Base-by-base conservation (phyloP, 2,797 vertebrate species). In the Ibycter americanus region DNA sequence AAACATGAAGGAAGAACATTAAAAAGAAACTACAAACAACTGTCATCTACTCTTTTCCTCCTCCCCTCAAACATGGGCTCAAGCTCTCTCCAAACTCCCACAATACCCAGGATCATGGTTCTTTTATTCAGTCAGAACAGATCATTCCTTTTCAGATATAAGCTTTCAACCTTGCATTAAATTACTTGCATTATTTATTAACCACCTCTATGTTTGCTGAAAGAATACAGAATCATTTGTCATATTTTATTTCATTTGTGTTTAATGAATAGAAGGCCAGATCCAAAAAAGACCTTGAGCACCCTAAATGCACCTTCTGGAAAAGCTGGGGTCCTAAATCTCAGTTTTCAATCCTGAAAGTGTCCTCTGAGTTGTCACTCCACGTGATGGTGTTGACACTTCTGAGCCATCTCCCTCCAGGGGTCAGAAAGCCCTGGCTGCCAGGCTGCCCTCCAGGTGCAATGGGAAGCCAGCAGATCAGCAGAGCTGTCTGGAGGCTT, bases 141-240 rank as follows among this genome's bases (percentile, higher is more conserved):
- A 62, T 56, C 0, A 68, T 68, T 65, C 88, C 34, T 17, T 88
- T 83, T 83, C 81, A 36, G 36, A 89, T 63, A 80, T 38, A 66
- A 83, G 44, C 18, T 82, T 94, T 95, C 63, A 92, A 71, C 25
- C 31, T 93, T 78, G 49, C 15, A 78, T 87, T 62, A 80, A 77
- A 74, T 91, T 73, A 23, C 22, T 89, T 89, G 47, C 19, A 83
- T 89, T 87, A 73, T 89, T 95, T 89, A 73, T 89, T 90, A 88
- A 55, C 26, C 49, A 67, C 7, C 18, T 52, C 19, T 74, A 10
- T 27, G 15, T 52, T 91, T 88, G 40, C 38, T 95, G 72, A 80
- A 91, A 73, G 11, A 91, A 87, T 83, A 51, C 1, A 2, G 29
- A 87, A n/a, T 52, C 1, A 63, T 85, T 91, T 81, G 40, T 88